These are phyloP conservation scores for Drosophila stalkeri DNA, from an alignment of 2,888 invertebrate species.

Conservation along the genomic window DNA sequence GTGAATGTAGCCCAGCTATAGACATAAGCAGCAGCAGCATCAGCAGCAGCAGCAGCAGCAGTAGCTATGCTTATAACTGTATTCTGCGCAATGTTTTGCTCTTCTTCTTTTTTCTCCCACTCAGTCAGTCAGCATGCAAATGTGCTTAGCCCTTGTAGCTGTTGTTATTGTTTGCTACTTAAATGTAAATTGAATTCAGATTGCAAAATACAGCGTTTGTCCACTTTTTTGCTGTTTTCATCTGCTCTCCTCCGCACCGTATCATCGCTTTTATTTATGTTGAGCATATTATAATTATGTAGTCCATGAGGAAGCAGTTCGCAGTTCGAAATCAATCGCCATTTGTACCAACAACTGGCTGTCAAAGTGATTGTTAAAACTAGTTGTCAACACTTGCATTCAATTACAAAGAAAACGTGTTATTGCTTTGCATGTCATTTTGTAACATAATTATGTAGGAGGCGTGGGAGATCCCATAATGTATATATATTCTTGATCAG, in stretches of 20 bases:
- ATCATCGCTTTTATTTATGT: background rate
- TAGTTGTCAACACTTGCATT: background rate
- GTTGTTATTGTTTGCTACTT: conserved; percentile 29
- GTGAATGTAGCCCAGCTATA: too few relatives aligned
- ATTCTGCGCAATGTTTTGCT: conserved; percentile 14
- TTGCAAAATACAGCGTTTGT: conserved; percentile 8
- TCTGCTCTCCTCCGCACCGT: too few relatives aligned
- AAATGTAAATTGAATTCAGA: conserved; percentile 44
- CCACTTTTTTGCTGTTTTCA: background rate
- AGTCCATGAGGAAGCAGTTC: background rate
- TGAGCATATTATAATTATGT: background rate
- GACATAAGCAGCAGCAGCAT: too few relatives aligned
- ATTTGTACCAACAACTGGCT: background rate
- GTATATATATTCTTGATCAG: too few relatives aligned
- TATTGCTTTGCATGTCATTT: background rate
- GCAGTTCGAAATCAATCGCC: background rate
- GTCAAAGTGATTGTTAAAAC: conserved; percentile 2
- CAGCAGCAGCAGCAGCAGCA: conserved; percentile 1
- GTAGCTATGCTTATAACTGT: conserved; percentile 21
- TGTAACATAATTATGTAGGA: background rate
- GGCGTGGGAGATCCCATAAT: too few relatives aligned
- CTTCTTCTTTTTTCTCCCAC: conserved; percentile 18
- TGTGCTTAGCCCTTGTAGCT: conserved; percentile 1
- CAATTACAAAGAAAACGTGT: background rate
- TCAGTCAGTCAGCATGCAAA: conserved; percentile 26